Base-by-base conservation (phyloP, 2,888 invertebrate species). In the Chorisops tibialis region DNA sequence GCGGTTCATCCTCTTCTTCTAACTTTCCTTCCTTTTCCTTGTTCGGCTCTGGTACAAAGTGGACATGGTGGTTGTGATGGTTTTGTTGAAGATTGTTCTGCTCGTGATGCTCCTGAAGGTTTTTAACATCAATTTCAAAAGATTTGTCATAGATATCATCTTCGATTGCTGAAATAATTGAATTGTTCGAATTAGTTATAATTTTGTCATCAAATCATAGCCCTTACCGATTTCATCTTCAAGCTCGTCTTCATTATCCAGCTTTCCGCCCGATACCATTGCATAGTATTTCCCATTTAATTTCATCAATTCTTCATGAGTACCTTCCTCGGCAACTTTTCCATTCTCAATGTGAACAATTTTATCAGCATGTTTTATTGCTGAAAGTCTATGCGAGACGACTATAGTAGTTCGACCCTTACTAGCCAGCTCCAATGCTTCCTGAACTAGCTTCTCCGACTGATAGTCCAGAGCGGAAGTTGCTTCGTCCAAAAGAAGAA, bases 401-500 rank as follows among this genome's bases (percentile, higher is more conserved):
- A 89, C 86, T 60, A 90, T 80, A 62, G 89, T 89, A 64, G 89
- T 90, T 51, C 89, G 79, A 2, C 88, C 88, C 68, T 84, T 81
- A 12, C 88, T 83, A 0, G 91, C 92, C 16, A 83, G 80, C 71
- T 93, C 92, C 68, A 93, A 74, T 0, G 93, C 91, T 45, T 85
- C 85, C 74, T 93, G 93, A 1, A 93, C 92, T 60, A 85, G 84
- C 9, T 87, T 84, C 73, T 93, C 93, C 65, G 89, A 90, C 67
- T 87, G 85, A 5, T 88, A 86, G 74, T 93, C 93, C 66, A 93
- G 78, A 0, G 93, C 92, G 0, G 91, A 92, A 0, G 93, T 93
- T 0, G 91, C 92, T 75, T 93, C 93, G 70, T 93, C 93, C 49
- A 89, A 78, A 0, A 89, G 78, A 14, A 89, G 79, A 65, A 93